These are phyloP conservation scores for Diadophis punctatus DNA, from an alignment of 2,113 vertebrate species.

Conservation along the genomic window DNA sequence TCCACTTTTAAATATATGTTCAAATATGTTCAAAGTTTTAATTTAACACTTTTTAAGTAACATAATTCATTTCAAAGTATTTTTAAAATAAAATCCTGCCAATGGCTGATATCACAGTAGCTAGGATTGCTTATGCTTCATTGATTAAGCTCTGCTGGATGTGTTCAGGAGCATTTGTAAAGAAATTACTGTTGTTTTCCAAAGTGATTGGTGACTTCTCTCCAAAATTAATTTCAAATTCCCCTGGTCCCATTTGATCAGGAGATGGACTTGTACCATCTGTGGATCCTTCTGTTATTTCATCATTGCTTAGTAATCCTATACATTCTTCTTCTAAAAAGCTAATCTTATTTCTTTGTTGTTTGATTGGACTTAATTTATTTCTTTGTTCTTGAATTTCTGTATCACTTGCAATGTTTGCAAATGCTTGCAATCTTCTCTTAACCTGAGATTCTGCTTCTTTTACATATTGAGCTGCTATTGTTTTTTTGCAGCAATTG, in stretches of 20 bases:
- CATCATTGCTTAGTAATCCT: background rate
- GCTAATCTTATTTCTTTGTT: background rate
- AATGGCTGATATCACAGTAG: background rate
- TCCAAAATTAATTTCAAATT: slow-evolving; percentile 22
- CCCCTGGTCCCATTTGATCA: background rate
- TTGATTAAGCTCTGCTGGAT: background rate
- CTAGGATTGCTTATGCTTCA: background rate
- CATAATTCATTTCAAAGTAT: background rate
- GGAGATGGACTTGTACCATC: background rate
- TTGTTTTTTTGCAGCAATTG: slow-evolving; percentile 18
- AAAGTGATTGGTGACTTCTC: background rate
- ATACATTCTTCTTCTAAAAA: slow-evolving; percentile 6
- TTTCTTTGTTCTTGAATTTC: slow-evolving; percentile 13
- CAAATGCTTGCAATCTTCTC: background rate
- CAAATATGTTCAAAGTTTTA: background rate
- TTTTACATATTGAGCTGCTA: slow-evolving; percentile 3
- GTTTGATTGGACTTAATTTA: slow-evolving; percentile 4
- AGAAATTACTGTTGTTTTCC: background rate
- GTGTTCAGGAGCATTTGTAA: background rate
- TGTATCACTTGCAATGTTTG: slow-evolving; percentile 8
- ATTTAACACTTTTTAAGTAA: background rate
- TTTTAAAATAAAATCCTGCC: background rate
- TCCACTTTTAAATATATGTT: background rate
- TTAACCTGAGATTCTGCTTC: slow-evolving; percentile 17
- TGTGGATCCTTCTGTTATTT: background rate